Conservation (phyloP, 2,797 vertebrate species). For the Aldrovandia affinis region DNA sequence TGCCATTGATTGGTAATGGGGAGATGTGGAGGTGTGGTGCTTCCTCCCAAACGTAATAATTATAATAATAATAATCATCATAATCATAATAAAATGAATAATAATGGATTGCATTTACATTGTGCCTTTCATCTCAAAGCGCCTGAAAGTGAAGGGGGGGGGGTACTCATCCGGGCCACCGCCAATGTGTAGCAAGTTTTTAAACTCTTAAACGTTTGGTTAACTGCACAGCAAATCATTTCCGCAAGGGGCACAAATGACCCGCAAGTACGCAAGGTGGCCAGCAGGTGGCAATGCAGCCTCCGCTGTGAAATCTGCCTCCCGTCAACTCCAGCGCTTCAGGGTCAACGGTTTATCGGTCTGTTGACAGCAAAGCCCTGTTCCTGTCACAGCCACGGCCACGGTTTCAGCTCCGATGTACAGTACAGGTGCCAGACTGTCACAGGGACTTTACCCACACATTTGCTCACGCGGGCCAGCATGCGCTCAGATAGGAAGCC, state of each 20-base stretch:
- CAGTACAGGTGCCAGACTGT: not conserved
- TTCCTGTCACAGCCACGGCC: not conserved
- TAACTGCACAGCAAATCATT: not conserved
- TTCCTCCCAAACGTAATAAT: not conserved
- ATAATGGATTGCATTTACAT: not conserved
- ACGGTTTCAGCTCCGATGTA: not conserved
- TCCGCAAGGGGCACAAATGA: not conserved
- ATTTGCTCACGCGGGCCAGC: not conserved
- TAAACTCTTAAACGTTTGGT: not conserved
- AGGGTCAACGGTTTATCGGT: not conserved
- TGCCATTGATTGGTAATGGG: too few species aligned
- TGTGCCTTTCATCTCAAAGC: not conserved
- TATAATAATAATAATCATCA: too few species aligned
- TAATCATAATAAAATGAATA: too few species aligned
- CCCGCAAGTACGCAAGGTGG: not conserved
- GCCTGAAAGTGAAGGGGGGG: too few species aligned
- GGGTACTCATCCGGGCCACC: too few species aligned
- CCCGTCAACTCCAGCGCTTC: not conserved
- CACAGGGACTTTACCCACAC: not conserved
- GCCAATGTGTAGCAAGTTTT: not conserved
- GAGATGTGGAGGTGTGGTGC: not conserved
- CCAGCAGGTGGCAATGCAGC: constrained; percentile 33
- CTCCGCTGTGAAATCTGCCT: not conserved
- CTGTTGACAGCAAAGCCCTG: not conserved
- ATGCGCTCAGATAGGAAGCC: not conserved